These are phyloP conservation scores for Halesus radiatus DNA, from an alignment of 1,140 invertebrate genomes.

Conservation along the genomic window DNA sequence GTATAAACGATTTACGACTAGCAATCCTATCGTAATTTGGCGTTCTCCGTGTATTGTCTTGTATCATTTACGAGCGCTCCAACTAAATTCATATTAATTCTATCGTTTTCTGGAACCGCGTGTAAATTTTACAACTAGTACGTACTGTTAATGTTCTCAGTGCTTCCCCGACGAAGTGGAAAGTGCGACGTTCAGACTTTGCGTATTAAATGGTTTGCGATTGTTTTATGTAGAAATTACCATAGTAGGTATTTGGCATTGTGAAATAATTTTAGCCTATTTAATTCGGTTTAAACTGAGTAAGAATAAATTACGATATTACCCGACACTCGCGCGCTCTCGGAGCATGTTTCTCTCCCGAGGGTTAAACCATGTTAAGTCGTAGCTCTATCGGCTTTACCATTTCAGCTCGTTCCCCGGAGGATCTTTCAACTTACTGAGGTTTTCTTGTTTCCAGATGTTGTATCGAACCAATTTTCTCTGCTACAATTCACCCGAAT, in stretches of 20 bases:
- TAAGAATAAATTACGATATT: constrained; percentile 7
- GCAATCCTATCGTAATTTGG: constrained; percentile 8
- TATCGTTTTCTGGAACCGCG: too few relatives aligned
- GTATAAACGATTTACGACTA: constrained; percentile 14
- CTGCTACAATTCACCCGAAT: background rate
- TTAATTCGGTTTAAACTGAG: constrained; percentile 2
- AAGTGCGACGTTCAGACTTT: background rate
- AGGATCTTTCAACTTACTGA: constrained; percentile 16
- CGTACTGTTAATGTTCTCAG: too few relatives aligned
- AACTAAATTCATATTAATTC: too few relatives aligned
- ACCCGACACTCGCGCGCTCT: background rate
- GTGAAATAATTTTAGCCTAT: constrained; percentile 1
- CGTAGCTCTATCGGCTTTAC: constrained; percentile 16
- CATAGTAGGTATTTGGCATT: constrained; percentile 6
- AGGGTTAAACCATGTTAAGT: constrained; percentile 6
- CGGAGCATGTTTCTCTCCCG: background rate
- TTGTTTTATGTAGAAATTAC: background rate
- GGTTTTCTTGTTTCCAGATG: constrained; percentile 6
- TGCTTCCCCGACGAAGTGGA: too few relatives aligned
- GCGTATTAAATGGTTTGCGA: background rate
- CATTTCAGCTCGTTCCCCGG: background rate
- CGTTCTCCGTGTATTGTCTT: background rate
- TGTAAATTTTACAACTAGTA: too few relatives aligned
- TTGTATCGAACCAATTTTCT: constrained; percentile 10
- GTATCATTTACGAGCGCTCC: constrained; percentile 1